Evolutionary conservation across 2,797 vertebrate genomes (phyloP).

Genomic region (Spinus olivaceus): DNA sequence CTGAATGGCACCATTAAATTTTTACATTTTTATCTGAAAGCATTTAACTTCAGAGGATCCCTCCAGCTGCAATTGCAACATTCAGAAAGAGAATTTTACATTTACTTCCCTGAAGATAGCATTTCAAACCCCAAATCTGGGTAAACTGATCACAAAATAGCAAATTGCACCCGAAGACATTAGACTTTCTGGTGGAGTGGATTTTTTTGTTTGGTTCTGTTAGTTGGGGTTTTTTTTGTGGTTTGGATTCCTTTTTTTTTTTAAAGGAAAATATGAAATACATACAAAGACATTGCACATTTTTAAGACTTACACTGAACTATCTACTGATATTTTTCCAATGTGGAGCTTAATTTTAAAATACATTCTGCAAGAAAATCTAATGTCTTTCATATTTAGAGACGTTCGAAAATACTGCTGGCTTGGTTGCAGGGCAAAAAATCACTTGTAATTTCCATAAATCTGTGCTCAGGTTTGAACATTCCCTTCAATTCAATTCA

Average conservation of each 20-base stretch:
- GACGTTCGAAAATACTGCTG: neutral
- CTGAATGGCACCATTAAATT: neutral
- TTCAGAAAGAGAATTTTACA: neutral
- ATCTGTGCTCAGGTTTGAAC: neutral
- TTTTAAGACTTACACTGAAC: neutral
- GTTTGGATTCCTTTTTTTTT: neutral
- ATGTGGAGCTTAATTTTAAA: neutral
- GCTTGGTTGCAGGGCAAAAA: neutral
- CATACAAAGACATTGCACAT: neutral
- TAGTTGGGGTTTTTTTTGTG: fast-evolving
- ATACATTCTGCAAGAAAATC: neutral
- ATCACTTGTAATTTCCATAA: neutral
- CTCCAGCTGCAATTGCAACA: neutral
- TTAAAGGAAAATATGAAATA: neutral
- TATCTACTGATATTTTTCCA: neutral
- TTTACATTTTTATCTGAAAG: neutral
- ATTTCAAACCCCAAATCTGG: neutral
- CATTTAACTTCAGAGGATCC: neutral
- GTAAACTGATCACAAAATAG: neutral
- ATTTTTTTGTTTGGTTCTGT: neutral
- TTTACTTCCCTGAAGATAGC: neutral
- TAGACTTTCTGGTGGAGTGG: neutral
- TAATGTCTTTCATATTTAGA: neutral
- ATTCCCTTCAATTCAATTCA: neutral
- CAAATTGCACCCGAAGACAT: neutral